phyloP scores from a whole-genome alignment of 2,888 invertebrate genomes.

The Volucella inanis region DNA sequence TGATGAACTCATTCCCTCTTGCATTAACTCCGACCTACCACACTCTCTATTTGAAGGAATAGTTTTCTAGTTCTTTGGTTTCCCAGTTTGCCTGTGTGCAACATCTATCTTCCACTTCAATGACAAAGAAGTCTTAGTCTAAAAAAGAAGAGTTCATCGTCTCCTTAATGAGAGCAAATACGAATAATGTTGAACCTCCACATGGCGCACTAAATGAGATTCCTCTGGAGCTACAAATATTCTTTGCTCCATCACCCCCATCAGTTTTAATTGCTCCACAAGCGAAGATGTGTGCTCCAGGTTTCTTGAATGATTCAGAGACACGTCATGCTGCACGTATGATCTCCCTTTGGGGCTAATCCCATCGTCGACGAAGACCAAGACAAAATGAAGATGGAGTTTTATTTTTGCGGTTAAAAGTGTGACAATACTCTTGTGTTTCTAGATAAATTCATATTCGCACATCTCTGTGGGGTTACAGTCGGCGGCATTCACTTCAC shows the following conservation, averaged over 20 bases:
- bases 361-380: background rate
- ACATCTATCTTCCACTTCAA: constrained; percentile 32
- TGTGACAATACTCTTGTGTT: constrained; percentile 10
- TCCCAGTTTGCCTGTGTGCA: background rate
- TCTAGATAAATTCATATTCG: constrained; percentile 1
- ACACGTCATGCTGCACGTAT: constrained; percentile 4
- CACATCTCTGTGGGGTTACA: constrained; percentile 2
- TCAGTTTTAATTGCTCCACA: constrained; percentile 52
- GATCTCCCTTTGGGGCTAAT: background rate
- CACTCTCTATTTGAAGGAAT: constrained; percentile 27
- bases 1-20: constrained; percentile 5
- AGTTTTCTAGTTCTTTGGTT: no score
- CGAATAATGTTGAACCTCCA: constrained; percentile 11
- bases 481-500: background rate
- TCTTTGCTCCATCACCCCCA: background rate
- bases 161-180: constrained; percentile 55
- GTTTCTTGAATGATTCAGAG: constrained; percentile 35
- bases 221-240: background rate
- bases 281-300: constrained; percentile 11
- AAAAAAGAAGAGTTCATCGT: constrained; percentile 41
- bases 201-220: background rate
- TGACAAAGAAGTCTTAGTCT: background rate
- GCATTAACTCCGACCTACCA: constrained; percentile 49
- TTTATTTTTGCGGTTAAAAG: constrained; percentile 23
- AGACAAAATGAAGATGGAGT: background rate